phyloP scores from a whole-genome alignment of 2,888 invertebrate species.

The Lysandra coridon region DNA sequence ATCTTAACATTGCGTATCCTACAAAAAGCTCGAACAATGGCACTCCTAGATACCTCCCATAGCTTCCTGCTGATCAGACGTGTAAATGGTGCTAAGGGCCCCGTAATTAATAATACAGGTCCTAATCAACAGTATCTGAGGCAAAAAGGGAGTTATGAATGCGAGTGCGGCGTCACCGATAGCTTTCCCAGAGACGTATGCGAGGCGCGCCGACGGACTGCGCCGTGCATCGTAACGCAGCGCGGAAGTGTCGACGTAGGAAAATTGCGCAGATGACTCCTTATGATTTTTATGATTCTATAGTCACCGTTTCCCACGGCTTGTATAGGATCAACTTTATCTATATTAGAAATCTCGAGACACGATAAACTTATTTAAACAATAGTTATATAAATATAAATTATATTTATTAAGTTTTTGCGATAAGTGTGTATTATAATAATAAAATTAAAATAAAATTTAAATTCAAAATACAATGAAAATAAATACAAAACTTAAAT shows the following conservation, averaged over 20 bases:
- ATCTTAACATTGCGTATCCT: neutral
- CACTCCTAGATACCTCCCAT: neutral
- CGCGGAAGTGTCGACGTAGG: conserved; percentile 6
- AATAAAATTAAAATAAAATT: no score
- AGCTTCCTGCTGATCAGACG: conserved; percentile 14
- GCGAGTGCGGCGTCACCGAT: conserved; percentile 24
- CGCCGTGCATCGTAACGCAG: neutral
- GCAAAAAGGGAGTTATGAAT: conserved; percentile 15
- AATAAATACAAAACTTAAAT: no score
- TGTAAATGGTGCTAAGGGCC: conserved; percentile 12
- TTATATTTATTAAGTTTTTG: no score
- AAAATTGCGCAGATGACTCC: neutral
- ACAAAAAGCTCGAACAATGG: neutral
- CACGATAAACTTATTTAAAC: no score
- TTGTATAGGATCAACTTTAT: neutral
- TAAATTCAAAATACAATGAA: no score
- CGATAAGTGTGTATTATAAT: no score
- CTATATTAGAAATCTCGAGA: neutral
- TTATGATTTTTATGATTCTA: conserved; percentile 10
- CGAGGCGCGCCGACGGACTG: conserved; percentile 10
- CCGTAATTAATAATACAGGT: conserved; percentile 15
- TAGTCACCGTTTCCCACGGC: neutral
- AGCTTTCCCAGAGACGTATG: conserved; percentile 26
- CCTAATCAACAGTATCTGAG: conserved; percentile 1
- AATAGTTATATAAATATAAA: no score